Percentiles rank a stretch among this genome's conserved stretches.
Evolutionary conservation across 2,113 vertebrate species (phyloP).

Genomic region (Candoia aspera): DNA sequence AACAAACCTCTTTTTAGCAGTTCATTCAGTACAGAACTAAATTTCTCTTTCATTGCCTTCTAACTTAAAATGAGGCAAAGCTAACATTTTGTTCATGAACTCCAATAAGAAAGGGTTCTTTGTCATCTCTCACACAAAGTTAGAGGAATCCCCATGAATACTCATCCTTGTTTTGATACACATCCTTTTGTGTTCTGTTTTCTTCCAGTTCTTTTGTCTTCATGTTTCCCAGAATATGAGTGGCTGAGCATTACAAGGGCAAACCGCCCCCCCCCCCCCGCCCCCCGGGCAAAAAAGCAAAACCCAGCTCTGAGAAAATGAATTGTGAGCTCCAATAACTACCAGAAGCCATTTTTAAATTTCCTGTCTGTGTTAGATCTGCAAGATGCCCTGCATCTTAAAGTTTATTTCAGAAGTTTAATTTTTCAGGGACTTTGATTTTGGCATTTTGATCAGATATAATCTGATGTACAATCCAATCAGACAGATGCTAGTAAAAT

Average conservation of each 20-base stretch:
- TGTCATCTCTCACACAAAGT: constrained; percentile 5
- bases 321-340: neutral
- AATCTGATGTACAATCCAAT: neutral
- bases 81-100: constrained; percentile 17
- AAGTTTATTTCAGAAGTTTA: constrained; percentile 9
- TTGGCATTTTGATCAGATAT: constrained; percentile 24
- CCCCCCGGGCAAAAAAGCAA: too few species aligned
- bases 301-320: neutral
- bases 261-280: neutral
- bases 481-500: neutral
- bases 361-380: constrained; percentile 10
- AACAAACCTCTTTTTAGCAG: neutral
- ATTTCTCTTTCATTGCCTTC: neutral
- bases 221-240: constrained; percentile 22
- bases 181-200: neutral
- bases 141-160: neutral
- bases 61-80: neutral
- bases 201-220: constrained; percentile 15
- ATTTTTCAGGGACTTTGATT: constrained; percentile 7
- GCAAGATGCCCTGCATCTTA: constrained; percentile 9
- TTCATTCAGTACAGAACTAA: neutral
- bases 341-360: constrained; percentile 18
- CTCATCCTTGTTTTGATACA: constrained; percentile 22
- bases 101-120: neutral
- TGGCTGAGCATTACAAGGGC: constrained; percentile 16